Evolutionary conservation across 2,113 vertebrate species (phyloP), one percentile per base, ranked within the genome.

Genomic region (Promerops cafer): DNA sequence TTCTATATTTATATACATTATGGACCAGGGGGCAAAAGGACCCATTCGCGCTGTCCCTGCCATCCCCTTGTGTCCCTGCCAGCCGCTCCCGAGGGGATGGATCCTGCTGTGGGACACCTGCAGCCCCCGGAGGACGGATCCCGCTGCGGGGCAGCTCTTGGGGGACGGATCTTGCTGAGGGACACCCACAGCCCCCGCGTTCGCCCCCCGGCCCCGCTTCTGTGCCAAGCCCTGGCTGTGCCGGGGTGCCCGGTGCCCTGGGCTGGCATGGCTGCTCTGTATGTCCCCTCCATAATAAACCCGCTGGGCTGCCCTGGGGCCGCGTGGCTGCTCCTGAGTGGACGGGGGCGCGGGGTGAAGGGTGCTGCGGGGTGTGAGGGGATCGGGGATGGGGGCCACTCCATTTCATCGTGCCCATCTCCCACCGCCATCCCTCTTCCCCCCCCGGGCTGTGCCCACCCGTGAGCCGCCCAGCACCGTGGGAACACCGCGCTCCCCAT

Each of bases 1-100:
- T 90, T 97, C 93, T 97, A 91, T 97, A 96, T 98, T 98, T 98
- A 97, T 97, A 97, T 65, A 94, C 72, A 1, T 75, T 7, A 78
- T n/a, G 59, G 94, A 92, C 69, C 71, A 28, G 74, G 84, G 80
- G 65, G 42, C 30, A 10, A 37, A 7, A 20, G 42, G 76, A 66
- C 4, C 16, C 5, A 4, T 9, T 5, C 44, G 64, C 17, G 37
- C 79, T 27, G 3, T 31, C 40, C 81, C 80, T 1, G 22, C 35
- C 9, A 4, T 30, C 28, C 61, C 56, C 7, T 11, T 18, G 26
- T 2, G 28, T 40, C 53, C 15, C 59, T 5, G 10, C 65, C 47
- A 12, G 27, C 10, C 3, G 39, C 6, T 10, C 47, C 54, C 56
- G 35, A 8, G 47, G 69, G 50, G 16, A 23, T 33, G 7, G n/a